Evolutionary conservation across 2,797 vertebrate species (phyloP).

Genomic region (Siniperca scherzeri): DNA sequence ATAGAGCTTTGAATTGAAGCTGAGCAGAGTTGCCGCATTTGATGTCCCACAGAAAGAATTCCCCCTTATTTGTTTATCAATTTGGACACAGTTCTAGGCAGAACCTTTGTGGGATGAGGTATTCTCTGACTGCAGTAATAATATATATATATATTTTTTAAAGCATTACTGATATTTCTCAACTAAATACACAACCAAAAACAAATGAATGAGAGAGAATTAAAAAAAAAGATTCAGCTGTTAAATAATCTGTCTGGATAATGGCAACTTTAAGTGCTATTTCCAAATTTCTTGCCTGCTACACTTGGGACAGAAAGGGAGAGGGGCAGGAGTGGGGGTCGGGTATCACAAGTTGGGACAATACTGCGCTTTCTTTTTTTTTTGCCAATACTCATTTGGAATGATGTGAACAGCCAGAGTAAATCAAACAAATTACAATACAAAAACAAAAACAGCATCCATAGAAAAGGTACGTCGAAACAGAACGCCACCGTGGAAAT

Average conservation of each 20-base stretch:
- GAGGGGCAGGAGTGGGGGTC: slow-evolving; percentile 39
- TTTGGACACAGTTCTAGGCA: slow-evolving; percentile 84
- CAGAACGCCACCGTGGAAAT: slow-evolving; percentile 80
- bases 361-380: slow-evolving; percentile 75
- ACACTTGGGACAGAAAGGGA: slow-evolving; percentile 71
- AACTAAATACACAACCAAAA: slow-evolving; percentile 81
- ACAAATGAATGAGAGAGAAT: slow-evolving; percentile 69
- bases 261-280: slow-evolving; percentile 86
- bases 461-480: slow-evolving; percentile 77
- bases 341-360: slow-evolving; percentile 70
- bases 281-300: slow-evolving; percentile 82
- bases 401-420: slow-evolving; percentile 83
- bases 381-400: slow-evolving; percentile 81
- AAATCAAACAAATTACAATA: slow-evolving; percentile 74
- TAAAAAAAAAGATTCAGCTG: slow-evolving; percentile 58
- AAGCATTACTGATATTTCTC: slow-evolving; percentile 87
- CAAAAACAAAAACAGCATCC: slow-evolving; percentile 74
- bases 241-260: slow-evolving; percentile 81
- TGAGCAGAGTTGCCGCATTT: slow-evolving; percentile 85
- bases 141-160: slow-evolving; percentile 80
- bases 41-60: slow-evolving; percentile 84
- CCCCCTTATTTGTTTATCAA: slow-evolving; percentile 79
- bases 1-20: slow-evolving; percentile 83
- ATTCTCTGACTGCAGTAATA: slow-evolving; percentile 87
- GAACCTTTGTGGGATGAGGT: slow-evolving; percentile 88